Percentiles rank a stretch among this genome's conserved stretches.
phyloP scores from a whole-genome alignment of 1,140 invertebrate genomes.

The Camponotus vicinus region DNA sequence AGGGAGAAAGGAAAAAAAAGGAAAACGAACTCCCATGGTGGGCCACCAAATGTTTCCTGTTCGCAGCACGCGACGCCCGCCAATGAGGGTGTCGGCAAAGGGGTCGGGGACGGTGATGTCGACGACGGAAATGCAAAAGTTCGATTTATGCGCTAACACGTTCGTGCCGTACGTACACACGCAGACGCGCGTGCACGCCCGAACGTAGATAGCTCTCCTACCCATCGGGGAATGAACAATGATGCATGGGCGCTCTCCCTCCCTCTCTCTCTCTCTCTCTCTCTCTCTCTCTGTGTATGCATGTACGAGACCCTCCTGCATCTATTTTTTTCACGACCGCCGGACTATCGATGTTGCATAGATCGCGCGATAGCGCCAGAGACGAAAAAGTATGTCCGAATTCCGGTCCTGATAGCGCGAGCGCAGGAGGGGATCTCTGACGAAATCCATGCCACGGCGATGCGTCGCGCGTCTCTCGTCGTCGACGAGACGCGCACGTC shows the following conservation, averaged over 20 bases:
- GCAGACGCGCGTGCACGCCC: neutral
- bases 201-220: slow-evolving; percentile 41
- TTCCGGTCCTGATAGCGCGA: slow-evolving; percentile 61
- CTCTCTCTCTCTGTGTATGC: slow-evolving; percentile 47
- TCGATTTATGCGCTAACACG: slow-evolving; percentile 82
- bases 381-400: slow-evolving; percentile 71
- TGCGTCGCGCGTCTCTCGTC: slow-evolving; percentile 41
- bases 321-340: slow-evolving; percentile 62
- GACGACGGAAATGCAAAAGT: slow-evolving; percentile 84
- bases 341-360: slow-evolving; percentile 77
- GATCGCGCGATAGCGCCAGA: slow-evolving; percentile 69
- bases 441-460: slow-evolving; percentile 47
- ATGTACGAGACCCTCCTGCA: slow-evolving; percentile 71
- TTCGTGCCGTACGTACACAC: slow-evolving; percentile 29
- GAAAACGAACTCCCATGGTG: slow-evolving; percentile 29
- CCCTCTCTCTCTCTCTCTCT: neutral
- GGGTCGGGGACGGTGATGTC: slow-evolving; percentile 69
- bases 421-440: neutral
- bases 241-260: slow-evolving; percentile 67
- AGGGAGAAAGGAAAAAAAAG: neutral
- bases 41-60: slow-evolving; percentile 72
- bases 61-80: slow-evolving; percentile 65
- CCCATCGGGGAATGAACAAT: slow-evolving; percentile 70
- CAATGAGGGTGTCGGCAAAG: slow-evolving; percentile 60
- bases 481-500: slow-evolving; percentile 35